These are phyloP conservation scores for Temnothorax ravouxi DNA, from an alignment of 2,888 invertebrate species.

Conservation along the genomic window DNA sequence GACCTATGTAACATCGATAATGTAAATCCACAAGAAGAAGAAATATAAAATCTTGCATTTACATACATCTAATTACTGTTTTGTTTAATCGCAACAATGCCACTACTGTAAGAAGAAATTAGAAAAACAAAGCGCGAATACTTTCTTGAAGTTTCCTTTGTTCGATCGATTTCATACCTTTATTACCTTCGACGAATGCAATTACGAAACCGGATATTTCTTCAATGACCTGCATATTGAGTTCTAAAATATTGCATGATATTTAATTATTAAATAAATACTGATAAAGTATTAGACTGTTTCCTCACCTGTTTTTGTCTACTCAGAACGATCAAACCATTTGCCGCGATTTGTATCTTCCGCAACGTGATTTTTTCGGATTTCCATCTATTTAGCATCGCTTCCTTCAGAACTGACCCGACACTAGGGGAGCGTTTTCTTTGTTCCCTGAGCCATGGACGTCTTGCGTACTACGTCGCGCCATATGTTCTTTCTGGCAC, in stretches of 20 bases:
- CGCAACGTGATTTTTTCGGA: background rate
- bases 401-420: background rate
- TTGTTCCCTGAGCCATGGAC: background rate
- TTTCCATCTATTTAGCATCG: background rate
- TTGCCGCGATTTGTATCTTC: background rate
- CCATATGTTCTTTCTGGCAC: conserved; percentile 27
- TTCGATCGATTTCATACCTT: background rate
- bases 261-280: background rate
- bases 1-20: background rate
- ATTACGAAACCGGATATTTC: background rate
- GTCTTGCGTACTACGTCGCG: conserved; percentile 22
- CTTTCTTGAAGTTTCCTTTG: background rate
- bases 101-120: background rate
- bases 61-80: background rate
- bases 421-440: background rate
- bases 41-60: conserved; percentile 2
- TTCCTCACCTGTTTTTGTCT: background rate
- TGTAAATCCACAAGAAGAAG: background rate
- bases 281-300: background rate
- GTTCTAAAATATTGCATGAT: background rate
- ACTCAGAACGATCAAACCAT: background rate
- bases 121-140: background rate
- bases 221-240: background rate
- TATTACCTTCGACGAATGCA: background rate
- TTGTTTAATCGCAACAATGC: background rate